Evolutionary conservation across 2,888 invertebrate genomes (phyloP).

Genomic region (Spilosoma lubricipeda): DNA sequence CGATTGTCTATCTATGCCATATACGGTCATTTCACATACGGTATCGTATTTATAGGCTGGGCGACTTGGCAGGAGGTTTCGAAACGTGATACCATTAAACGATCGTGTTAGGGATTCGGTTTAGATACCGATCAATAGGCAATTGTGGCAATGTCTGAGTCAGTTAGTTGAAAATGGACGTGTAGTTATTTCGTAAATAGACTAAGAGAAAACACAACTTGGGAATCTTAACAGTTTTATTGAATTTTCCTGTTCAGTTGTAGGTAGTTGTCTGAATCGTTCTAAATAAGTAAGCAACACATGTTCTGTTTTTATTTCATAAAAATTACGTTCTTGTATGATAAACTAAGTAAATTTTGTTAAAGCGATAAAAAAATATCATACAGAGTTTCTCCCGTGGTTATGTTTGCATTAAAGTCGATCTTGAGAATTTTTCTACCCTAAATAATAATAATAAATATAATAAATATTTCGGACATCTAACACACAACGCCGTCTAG

Average conservation of each 20-base stretch:
- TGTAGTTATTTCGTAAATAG: constrained; percentile 7
- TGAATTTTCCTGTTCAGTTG: not conserved
- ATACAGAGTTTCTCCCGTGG: not conserved
- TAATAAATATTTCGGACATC: no score
- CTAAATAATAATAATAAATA: no score
- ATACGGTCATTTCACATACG: constrained; percentile 14
- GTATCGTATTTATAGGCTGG: constrained; percentile 45
- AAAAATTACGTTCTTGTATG: not conserved
- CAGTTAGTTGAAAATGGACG: constrained; percentile 30
- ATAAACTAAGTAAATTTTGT: not conserved
- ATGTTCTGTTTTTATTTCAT: not conserved
- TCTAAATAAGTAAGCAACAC: not conserved
- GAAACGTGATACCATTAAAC: constrained; percentile 45
- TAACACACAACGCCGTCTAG: no score
- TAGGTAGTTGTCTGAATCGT: not conserved
- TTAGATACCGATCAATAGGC: constrained; percentile 48
- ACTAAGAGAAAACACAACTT: constrained; percentile 20
- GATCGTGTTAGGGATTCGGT: constrained; percentile 42
- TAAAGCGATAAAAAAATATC: not conserved
- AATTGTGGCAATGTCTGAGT: constrained; percentile 37
- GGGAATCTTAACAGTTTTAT: not conserved
- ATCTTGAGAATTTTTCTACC: no score
- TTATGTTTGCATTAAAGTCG: no score
- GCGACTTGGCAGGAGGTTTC: constrained; percentile 32
- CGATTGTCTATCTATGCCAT: not conserved